Base-by-base conservation (phyloP, 2,797 vertebrate species). In the Kryptopterus vitreolus region DNA sequence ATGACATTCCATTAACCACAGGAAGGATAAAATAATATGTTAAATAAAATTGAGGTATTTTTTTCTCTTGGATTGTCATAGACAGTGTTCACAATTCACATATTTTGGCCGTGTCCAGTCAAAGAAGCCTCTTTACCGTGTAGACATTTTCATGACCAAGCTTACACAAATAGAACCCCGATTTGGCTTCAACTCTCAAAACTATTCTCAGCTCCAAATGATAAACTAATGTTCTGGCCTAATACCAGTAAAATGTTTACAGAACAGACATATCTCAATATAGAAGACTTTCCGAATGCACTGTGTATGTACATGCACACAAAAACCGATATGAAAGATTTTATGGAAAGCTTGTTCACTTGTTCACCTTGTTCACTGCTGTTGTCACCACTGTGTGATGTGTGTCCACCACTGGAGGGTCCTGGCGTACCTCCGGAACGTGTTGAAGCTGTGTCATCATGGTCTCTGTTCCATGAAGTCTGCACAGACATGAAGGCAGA, bases 391-490 rank as follows among this genome's bases (percentile, higher is more conserved):
- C 98, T 99, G 93, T 99, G 98, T 2, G 98, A 99, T 76, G 98
- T 99, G 90, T 98, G 98, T 87, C 98, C 98, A 5, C 98, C 97
- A 1, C 98, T 99, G 91, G 97, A 99, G 26, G 98, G 98, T 29
- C 98, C 98, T 0, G 97, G 98, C 33, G 97, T 99, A 84, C 97
- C 98, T 82, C 97, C 98, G 0, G 98, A 99, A 83, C 96, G 97
- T 0, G 96, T 99, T 9, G 98, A 99, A 0, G 97, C 97, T 0
- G 97, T 97, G 91, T 99, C 98, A 77, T 99, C 98, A 0, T 99
- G 98, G 89, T 99, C 98, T 94, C 97, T 95, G 94, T 96, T 99
- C 98, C 98, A 99, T 90, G 97, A 98, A 85, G 97, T 98, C 97
- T 98, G 89, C 11, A 73, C 16, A 72, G 16, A 71, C 13, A 59